These are phyloP conservation scores for Drosophila teissieri DNA, from an alignment of 1,140 invertebrate species.

Conservation along the genomic window DNA sequence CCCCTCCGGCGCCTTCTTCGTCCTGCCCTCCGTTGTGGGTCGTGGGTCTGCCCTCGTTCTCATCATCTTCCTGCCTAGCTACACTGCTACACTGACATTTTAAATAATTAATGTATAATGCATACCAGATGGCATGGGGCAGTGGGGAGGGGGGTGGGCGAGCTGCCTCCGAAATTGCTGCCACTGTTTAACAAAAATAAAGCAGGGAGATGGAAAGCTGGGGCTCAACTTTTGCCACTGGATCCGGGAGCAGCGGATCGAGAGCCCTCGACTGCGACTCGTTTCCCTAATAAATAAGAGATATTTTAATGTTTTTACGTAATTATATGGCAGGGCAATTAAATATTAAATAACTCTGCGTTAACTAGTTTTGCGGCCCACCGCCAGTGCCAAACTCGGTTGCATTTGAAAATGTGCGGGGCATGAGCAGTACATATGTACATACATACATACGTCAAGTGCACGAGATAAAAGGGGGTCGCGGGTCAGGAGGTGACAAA, in stretches of 20 bases:
- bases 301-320: slow-evolving; percentile 82
- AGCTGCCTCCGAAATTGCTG: slow-evolving; percentile 48
- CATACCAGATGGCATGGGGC: slow-evolving; percentile 49
- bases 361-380: slow-evolving; percentile 67
- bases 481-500: slow-evolving; percentile 64
- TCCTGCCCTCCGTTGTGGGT: neutral
- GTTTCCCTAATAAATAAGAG: slow-evolving; percentile 66
- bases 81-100: slow-evolving; percentile 79
- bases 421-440: neutral
- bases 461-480: slow-evolving; percentile 13
- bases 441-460: neutral
- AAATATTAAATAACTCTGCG: slow-evolving; percentile 71
- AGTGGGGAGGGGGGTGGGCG: neutral
- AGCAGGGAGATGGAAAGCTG: slow-evolving; percentile 23
- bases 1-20: no score
- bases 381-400: slow-evolving; percentile 18
- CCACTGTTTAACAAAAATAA: slow-evolving; percentile 73
- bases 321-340: slow-evolving; percentile 78
- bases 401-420: neutral
- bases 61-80: slow-evolving; percentile 71
- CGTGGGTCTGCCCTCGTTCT: slow-evolving; percentile 23
- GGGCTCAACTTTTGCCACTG: slow-evolving; percentile 43
- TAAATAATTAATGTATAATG: slow-evolving; percentile 81
- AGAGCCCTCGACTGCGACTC: slow-evolving; percentile 14
- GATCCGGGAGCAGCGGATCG: slow-evolving; percentile 5